These are phyloP conservation scores for Drosophila repletoides DNA, from an alignment of 1,140 invertebrate genomes.

Conservation along the genomic window DNA sequence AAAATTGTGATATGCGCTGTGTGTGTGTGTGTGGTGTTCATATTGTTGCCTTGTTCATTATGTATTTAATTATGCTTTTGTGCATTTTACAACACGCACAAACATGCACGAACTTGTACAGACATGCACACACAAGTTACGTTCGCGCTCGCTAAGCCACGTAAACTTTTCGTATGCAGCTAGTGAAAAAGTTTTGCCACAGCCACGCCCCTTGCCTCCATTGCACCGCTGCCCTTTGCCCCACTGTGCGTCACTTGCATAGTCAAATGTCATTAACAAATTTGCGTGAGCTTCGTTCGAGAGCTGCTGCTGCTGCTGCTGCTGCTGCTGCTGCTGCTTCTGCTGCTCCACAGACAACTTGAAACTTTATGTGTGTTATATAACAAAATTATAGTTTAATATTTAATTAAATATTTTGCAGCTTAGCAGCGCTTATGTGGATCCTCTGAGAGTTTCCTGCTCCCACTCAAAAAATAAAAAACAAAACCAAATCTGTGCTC, in stretches of 20 bases:
- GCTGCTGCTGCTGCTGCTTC: slow-evolving; percentile 14
- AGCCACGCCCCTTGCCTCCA: background rate
- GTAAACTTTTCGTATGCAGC: slow-evolving; percentile 58
- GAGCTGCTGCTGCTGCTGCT: slow-evolving; percentile 28
- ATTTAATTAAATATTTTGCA: slow-evolving; percentile 70
- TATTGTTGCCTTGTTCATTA: slow-evolving; percentile 73
- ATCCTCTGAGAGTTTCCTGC: background rate
- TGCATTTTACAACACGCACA: slow-evolving; percentile 58
- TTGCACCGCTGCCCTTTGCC: background rate
- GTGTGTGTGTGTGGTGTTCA: slow-evolving; percentile 11
- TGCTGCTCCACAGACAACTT: slow-evolving; percentile 50
- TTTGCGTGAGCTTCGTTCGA: slow-evolving; percentile 56
- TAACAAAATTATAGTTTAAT: slow-evolving; percentile 74
- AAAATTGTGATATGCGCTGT: slow-evolving; percentile 30
- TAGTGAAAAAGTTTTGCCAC: slow-evolving; percentile 53
- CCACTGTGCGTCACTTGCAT: slow-evolving; percentile 5
- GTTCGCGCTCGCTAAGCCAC: slow-evolving; percentile 45
- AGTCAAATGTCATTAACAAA: slow-evolving; percentile 73
- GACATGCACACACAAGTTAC: slow-evolving; percentile 1
- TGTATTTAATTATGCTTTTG: slow-evolving; percentile 79
- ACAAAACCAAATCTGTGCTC: too few relatives aligned
- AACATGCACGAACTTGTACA: slow-evolving; percentile 14
- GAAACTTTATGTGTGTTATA: slow-evolving; percentile 60
- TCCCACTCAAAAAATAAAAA: background rate
- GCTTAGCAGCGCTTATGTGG: slow-evolving; percentile 42